These are phyloP conservation scores for Galaxias olidus DNA, from an alignment of 2,797 vertebrate species.

Conservation along the genomic window DNA sequence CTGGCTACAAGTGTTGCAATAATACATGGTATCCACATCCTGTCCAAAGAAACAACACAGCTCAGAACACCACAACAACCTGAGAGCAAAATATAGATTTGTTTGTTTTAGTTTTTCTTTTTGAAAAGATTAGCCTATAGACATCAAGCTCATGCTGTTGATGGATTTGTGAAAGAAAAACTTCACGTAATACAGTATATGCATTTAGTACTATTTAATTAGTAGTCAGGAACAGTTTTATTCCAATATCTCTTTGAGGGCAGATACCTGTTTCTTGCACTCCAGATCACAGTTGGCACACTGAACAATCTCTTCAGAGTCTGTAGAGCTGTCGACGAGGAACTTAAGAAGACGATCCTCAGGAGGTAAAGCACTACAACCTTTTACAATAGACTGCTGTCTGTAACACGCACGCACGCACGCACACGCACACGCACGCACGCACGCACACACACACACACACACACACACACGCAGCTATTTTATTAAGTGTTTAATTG, in stretches of 20 bases:
- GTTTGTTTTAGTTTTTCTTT: too few relatives aligned
- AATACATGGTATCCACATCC: slow-evolving; percentile 81
- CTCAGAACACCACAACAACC: neutral
- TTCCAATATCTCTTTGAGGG: neutral
- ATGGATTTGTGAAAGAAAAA: neutral
- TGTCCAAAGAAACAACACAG: slow-evolving; percentile 34
- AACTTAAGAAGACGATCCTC: slow-evolving; percentile 84
- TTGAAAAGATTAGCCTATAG: too few relatives aligned
- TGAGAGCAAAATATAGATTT: neutral
- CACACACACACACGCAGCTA: slow-evolving; percentile 1
- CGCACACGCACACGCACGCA: neutral
- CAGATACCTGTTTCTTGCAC: slow-evolving; percentile 75
- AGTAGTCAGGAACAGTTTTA: neutral
- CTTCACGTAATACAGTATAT: neutral
- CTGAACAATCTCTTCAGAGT: slow-evolving; percentile 69
- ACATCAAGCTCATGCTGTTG: too few relatives aligned
- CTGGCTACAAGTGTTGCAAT: slow-evolving; percentile 87
- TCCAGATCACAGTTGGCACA: slow-evolving; percentile 83
- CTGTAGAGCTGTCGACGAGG: slow-evolving; percentile 80
- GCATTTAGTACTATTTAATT: neutral
- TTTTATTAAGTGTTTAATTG: neutral
- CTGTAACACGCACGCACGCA: slow-evolving; percentile 49
- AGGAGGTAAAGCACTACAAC: slow-evolving; percentile 75
- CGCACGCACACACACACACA: neutral
- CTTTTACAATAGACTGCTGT: slow-evolving; percentile 81